Conservation (phyloP, 2,888 invertebrate species). For the Tenthredo amoena region DNA sequence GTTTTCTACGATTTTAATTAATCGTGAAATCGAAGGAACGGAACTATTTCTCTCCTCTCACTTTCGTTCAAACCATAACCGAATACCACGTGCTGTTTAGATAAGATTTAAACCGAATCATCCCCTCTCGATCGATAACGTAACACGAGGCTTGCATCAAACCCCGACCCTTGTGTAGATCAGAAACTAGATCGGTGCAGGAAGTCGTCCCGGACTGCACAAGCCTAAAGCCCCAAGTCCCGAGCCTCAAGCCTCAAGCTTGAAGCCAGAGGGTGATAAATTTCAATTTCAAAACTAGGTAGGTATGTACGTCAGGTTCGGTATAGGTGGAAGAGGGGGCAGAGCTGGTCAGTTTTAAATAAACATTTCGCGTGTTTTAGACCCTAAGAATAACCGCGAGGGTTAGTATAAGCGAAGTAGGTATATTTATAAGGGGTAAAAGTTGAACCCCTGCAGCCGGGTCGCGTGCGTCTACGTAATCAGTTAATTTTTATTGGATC, state of each 20-base stretch:
- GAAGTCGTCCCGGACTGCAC: neutral
- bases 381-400: neutral
- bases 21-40: too few relatives aligned
- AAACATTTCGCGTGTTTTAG: conserved; percentile 43
- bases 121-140: neutral
- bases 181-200: conserved; percentile 2
- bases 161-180: neutral
- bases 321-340: neutral
- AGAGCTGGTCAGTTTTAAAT: conserved; percentile 34
- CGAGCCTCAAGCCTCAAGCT: neutral
- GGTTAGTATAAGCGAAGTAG: neutral
- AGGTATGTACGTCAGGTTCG: neutral
- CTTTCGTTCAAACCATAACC: neutral
- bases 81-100: neutral
- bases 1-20: neutral
- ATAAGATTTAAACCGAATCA: neutral
- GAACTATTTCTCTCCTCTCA: too few relatives aligned
- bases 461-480: conserved; percentile 35
- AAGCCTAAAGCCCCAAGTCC: neutral
- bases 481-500: conserved; percentile 50
- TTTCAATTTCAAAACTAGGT: conserved; percentile 44
- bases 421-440: neutral
- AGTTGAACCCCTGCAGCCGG: neutral
- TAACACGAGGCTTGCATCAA: neutral
- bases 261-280: neutral